Conservation (phyloP, 2,113 vertebrate species). For the Apistogramma diplotaenia region DNA sequence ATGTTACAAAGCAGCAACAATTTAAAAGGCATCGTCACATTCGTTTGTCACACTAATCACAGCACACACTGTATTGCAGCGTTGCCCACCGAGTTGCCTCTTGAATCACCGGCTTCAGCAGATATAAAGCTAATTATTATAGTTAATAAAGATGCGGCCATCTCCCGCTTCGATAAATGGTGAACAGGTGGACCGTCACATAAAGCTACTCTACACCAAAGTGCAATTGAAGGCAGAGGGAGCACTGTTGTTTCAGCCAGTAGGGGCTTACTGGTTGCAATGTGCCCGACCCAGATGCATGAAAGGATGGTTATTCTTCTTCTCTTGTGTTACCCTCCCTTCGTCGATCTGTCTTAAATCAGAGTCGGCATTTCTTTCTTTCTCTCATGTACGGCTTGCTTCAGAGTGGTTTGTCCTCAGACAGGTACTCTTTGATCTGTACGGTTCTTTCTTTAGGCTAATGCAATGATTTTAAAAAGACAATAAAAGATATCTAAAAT, state of each 20-base stretch:
- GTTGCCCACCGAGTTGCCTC: neutral
- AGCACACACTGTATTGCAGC: neutral
- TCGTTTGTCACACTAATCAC: neutral
- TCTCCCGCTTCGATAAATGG: neutral
- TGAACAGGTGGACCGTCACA: constrained; percentile 26
- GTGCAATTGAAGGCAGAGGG: constrained; percentile 71
- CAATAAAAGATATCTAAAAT: constrained; percentile 74
- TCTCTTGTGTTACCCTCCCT: constrained; percentile 41
- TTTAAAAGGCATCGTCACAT: neutral
- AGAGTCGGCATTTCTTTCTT: constrained; percentile 51
- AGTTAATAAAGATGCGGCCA: neutral
- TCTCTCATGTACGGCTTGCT: constrained; percentile 67
- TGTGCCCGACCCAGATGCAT: constrained; percentile 62
- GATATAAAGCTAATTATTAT: neutral
- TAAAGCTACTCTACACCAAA: constrained; percentile 70
- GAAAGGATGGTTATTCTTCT: constrained; percentile 45
- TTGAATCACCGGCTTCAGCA: constrained; percentile 1
- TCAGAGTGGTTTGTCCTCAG: constrained; percentile 77
- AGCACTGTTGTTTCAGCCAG: constrained; percentile 66
- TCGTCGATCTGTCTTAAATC: constrained; percentile 56
- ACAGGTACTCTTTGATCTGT: constrained; percentile 83
- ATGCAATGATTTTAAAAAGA: constrained; percentile 72
- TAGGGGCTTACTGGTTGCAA: constrained; percentile 44
- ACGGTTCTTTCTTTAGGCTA: constrained; percentile 77
- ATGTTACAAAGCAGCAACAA: neutral